Base-by-base conservation (phyloP, 2,113 vertebrate genomes). In the Perognathus longimembris region DNA sequence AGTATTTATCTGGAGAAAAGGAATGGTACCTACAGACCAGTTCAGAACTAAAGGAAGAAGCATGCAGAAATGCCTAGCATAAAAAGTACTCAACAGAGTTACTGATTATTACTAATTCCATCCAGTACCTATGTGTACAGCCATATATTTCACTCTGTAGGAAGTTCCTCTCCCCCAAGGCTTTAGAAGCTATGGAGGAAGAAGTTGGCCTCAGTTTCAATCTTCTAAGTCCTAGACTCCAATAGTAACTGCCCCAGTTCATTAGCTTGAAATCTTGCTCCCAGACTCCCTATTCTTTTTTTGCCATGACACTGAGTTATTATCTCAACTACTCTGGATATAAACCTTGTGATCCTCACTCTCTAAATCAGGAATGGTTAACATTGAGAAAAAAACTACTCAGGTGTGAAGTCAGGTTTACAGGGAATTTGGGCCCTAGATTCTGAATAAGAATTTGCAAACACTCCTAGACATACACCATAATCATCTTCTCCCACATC, bases 341-440 rank as follows among this genome's bases (percentile, higher is more conserved):
- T 15, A 89, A 94, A 83, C 63, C 83, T 67, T 77, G 85, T 92
- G 94, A 94, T 70, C 71, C 38, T 95, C 95, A 92, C 90, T 42
- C 77, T 95, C 93, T 93, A 76, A 93, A 85, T 95, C 45, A 88
- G 67, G 80, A 59, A 91, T 95, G 66, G 89, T 92, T 94, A 87
- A 87, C 28, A 20, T 57, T 36, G 42, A 57, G n/a, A n/a, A 42
- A 77, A 61, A 84, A 42, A 70, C 70, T 82, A 36, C 74, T 93
- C 42, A 94, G 61, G 92, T 70, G 91, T 91, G 84, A 95, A 89
- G 67, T 81, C 69, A 83, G 66, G 54, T 75, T 88, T 75, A 24
- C 42, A 50, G 30, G 64, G 92, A 87, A 38, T 67, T 78, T 92
- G 67, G 71, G 84, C 30, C 69, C 83, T 74, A 45, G 91, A 86